Percentiles rank a stretch among this genome's conserved stretches.
Conservation (phyloP, 1,140 invertebrate species). For the Drosophila ficusphila region DNA sequence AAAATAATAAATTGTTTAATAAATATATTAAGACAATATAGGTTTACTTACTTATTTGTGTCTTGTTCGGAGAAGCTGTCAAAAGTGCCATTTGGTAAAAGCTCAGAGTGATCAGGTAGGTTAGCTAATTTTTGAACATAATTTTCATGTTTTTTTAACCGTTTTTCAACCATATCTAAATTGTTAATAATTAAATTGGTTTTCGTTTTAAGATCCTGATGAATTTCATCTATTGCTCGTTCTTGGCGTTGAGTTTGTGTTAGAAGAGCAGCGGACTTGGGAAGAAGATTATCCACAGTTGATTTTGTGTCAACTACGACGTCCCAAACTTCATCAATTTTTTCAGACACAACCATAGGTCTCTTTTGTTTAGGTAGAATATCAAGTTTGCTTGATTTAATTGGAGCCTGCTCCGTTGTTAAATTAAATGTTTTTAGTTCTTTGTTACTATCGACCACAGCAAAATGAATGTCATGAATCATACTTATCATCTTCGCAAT, state of each 20-base stretch:
- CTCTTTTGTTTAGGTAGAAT: constrained; percentile 90
- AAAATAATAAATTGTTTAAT: constrained; percentile 2
- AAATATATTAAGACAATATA: background rate
- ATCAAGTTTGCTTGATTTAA: constrained; percentile 90
- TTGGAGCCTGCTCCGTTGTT: constrained; percentile 85
- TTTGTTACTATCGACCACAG: constrained; percentile 88
- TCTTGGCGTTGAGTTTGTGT: constrained; percentile 94
- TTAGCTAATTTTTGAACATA: constrained; percentile 87
- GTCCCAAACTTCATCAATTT: constrained; percentile 95
- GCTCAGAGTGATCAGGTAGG: constrained; percentile 89
- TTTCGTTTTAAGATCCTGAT: constrained; percentile 91
- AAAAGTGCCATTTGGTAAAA: constrained; percentile 91
- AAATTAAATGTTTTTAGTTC: constrained; percentile 78
- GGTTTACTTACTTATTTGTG: constrained; percentile 86
- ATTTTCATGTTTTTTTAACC: constrained; percentile 92
- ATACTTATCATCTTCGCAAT: constrained; percentile 90
- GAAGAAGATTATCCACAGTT: constrained; percentile 92
- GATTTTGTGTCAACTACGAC: constrained; percentile 94
- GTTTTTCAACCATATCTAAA: constrained; percentile 92
- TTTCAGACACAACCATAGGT: constrained; percentile 92
- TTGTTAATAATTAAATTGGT: constrained; percentile 95
- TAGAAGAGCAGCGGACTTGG: constrained; percentile 93
- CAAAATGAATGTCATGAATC: constrained; percentile 92
- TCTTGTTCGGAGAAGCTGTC: constrained; percentile 91
- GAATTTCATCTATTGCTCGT: constrained; percentile 93